Conservation (phyloP, 2,797 vertebrate genomes). For the Champsocephalus esox region DNA sequence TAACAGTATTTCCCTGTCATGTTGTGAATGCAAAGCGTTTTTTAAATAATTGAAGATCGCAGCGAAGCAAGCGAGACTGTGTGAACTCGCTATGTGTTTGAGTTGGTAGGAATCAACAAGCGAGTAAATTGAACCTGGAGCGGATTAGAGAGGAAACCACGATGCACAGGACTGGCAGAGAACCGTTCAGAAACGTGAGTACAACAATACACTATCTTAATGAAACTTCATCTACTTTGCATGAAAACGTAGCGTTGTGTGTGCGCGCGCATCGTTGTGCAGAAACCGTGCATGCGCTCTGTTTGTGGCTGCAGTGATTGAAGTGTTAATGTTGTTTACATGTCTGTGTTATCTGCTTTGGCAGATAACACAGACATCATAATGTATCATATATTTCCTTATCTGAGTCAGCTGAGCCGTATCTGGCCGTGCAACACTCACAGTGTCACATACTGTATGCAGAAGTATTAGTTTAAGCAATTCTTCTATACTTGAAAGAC, state of each 20-base stretch:
- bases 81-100: no score
- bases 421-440: no score
- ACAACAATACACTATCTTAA: not conserved
- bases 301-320: slow-evolving; percentile 1
- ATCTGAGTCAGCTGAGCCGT: no score
- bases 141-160: not conserved
- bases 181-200: not conserved
- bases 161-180: not conserved
- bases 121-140: not conserved
- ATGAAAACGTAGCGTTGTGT: not conserved
- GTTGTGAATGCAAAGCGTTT: no score
- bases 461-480: no score
- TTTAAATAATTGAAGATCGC: no score
- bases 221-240: not conserved
- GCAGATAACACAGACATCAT: no score
- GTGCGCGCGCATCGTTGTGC: not conserved
- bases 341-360: not conserved
- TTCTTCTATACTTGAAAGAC: no score
- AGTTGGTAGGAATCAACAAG: not conserved
- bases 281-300: not conserved
- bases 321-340: not conserved
- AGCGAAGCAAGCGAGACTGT: no score
- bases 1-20: no score
- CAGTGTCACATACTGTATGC: no score
- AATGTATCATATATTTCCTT: no score